phyloP scores from a whole-genome alignment of 23 tunicate genomes.

The Botrylloides violaceus region DNA sequence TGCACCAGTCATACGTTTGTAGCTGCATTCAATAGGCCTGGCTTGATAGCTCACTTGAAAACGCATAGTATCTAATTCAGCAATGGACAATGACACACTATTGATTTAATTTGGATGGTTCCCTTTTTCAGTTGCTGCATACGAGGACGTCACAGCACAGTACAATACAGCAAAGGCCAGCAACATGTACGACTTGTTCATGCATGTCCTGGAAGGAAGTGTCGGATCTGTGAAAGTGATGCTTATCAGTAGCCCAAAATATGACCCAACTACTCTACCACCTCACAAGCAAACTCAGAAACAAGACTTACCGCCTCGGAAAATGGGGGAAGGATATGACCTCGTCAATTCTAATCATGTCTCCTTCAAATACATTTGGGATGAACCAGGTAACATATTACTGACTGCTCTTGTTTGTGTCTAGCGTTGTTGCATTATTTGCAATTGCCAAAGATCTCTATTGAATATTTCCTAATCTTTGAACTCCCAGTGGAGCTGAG shows the following conservation, averaged over 20 bases:
- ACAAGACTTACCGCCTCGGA: constrained; percentile 65
- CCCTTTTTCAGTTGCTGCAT: constrained; percentile 53
- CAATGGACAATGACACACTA: background rate
- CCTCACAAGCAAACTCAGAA: constrained; percentile 23
- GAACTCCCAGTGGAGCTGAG: no score
- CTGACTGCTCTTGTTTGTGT: background rate
- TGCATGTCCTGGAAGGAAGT: constrained; percentile 67
- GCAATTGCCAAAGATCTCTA: background rate
- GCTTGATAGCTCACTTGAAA: no score
- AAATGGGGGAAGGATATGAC: constrained; percentile 81
- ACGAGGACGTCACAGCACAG: constrained; percentile 45
- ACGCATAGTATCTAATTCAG: no score
- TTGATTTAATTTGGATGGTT: background rate
- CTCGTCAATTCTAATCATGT: constrained; percentile 40
- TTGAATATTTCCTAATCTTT: no score
- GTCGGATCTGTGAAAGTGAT: constrained; percentile 34
- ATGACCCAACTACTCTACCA: constrained; percentile 39
- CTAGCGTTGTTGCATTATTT: background rate
- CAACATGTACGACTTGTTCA: constrained; percentile 62
- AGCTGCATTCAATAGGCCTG: no score
- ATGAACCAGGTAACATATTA: constrained; percentile 71
- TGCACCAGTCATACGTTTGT: no score
- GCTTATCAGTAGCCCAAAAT: constrained; percentile 38
- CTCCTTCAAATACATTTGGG: constrained; percentile 41
- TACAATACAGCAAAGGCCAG: constrained; percentile 85